Evolutionary conservation across 2,888 invertebrate species (phyloP), one percentile per base, ranked within the genome.

Genomic region (Diaperis boleti): DNA sequence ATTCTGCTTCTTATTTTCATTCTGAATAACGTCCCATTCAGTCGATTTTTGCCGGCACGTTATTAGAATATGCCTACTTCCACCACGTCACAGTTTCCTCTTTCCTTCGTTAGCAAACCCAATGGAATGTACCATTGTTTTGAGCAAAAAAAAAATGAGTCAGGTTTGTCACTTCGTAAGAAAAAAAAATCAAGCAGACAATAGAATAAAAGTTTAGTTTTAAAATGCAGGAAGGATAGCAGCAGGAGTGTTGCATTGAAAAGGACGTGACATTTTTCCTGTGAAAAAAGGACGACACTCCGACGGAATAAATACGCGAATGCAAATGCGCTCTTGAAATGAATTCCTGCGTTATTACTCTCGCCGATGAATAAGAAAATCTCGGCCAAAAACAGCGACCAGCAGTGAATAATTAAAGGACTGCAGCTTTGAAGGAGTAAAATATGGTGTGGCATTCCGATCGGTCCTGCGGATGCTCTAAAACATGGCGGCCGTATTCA

Each of bases 401-500:
- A 33, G n/a, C 11, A 10, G n/a, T 42, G 56, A 56, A 45, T 56
- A 56, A 56, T 56, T 56, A 56, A 56, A 56, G 56, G 37, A 56
- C 44, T n/a, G 56, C n/a, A n/a, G n/a, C 56, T 56, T 45, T 45
- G 35, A 45, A 35, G 45, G 45, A 33, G 33, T 56, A 59, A 59
- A 59, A 59, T 59, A 59, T 49, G 39, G 47, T 49, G 47, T 49
- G 29, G 59, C 49, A 59, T 59, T 59, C 47, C 59, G 49, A 49
- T 47, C 49, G 59, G 59, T 20, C 59, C 52, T 8, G 41, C 15
- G 52, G 59, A 50, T 52, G 50, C 59, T 49, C 49, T 59, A 41
- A 59, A 59, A 59, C 49, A 59, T 59, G 59, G 59, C 59, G 59
- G 59, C 14, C 57, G 57, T 56, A 57, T 57, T 57, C 57, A 62